Evolutionary conservation across 2,888 invertebrate species (phyloP).

Genomic region (Actias luna): DNA sequence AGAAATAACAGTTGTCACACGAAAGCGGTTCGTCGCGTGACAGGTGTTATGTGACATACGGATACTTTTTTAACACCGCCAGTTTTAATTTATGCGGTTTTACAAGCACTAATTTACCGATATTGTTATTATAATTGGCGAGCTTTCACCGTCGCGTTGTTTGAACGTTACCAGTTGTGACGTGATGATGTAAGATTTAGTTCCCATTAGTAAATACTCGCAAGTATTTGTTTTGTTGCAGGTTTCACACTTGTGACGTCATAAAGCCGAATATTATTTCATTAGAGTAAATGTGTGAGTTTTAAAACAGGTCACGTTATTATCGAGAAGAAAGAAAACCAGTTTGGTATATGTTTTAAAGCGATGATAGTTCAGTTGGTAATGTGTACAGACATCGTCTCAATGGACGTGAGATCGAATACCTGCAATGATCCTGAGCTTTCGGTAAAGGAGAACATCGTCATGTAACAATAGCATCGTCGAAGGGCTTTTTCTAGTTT

Average conservation of each 20-base stretch:
- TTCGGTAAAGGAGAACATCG: too few species aligned
- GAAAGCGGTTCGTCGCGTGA: constrained; percentile 28
- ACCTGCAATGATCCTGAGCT: too few species aligned
- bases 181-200: constrained; percentile 18
- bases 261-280: too few species aligned
- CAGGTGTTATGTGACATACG: constrained; percentile 26
- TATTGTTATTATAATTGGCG: constrained; percentile 42
- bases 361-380: too few species aligned
- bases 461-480: too few species aligned
- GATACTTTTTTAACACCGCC: constrained; percentile 31
- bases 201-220: neutral
- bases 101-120: constrained; percentile 40
- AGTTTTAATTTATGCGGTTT: constrained; percentile 37
- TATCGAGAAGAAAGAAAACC: too few species aligned
- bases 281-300: too few species aligned
- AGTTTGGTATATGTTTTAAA: too few species aligned
- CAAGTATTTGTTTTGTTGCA: neutral
- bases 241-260: neutral
- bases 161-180: constrained; percentile 19
- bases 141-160: constrained; percentile 30
- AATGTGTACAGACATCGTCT: too few species aligned
- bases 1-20: constrained; percentile 21
- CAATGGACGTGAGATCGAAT: too few species aligned
- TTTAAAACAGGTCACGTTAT: too few species aligned
- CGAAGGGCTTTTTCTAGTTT: too few species aligned